Evolutionary conservation across 2,113 vertebrate species (phyloP).

Genomic region (Chloebia gouldiae): DNA sequence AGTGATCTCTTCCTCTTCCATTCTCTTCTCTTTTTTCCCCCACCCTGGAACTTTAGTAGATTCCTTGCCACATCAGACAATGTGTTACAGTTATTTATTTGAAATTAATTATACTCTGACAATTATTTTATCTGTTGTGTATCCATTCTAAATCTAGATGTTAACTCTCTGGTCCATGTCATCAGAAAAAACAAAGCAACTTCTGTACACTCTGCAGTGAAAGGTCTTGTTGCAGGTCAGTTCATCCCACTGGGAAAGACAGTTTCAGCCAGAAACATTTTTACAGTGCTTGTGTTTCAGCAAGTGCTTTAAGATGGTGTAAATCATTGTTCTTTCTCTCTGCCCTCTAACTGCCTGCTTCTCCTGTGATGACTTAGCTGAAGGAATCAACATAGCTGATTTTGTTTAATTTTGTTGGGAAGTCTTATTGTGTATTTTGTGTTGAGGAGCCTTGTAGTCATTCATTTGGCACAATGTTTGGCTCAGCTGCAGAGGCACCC

Average conservation of each 20-base stretch:
- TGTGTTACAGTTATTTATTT: neutral
- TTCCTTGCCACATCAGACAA: neutral
- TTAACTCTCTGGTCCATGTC: neutral
- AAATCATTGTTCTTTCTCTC: neutral
- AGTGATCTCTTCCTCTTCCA: neutral
- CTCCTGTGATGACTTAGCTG: neutral
- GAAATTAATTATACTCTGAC: neutral
- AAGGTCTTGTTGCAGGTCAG: neutral
- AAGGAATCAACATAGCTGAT: neutral
- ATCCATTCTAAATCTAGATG: neutral
- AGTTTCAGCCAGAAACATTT: neutral
- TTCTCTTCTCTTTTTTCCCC: no score
- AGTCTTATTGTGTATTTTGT: neutral
- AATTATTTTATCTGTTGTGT: neutral
- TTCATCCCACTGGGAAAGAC: neutral
- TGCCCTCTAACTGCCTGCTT: neutral
- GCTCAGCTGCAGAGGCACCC: neutral
- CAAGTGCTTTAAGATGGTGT: neutral
- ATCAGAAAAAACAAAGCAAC: neutral
- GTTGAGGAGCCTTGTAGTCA: neutral
- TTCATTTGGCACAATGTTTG: accelerated
- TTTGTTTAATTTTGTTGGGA: neutral
- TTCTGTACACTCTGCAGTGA: neutral
- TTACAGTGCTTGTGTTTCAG: neutral
- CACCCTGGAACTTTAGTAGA: neutral